Evolutionary conservation across 2,113 vertebrate species (phyloP).

Genomic region (Sitta europaea): DNA sequence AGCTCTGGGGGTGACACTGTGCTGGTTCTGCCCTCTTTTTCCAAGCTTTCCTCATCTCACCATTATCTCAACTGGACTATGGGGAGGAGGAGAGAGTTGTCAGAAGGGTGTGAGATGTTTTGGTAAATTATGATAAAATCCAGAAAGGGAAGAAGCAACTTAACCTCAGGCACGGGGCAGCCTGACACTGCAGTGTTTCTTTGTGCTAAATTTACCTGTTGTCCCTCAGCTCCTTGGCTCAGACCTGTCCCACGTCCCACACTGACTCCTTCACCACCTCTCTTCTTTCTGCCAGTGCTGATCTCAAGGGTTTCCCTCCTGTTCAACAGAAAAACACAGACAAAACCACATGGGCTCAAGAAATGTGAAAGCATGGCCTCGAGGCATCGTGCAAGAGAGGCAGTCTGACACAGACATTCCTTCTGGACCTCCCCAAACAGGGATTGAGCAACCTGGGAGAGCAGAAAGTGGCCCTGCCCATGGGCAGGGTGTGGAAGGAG

Average conservation of each 20-base stretch:
- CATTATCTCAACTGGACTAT: fast-evolving
- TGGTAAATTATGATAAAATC: neutral
- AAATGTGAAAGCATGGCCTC: neutral
- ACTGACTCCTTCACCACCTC: neutral
- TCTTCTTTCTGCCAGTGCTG: neutral
- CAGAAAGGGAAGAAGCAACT: neutral
- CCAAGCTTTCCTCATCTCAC: neutral
- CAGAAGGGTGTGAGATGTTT: neutral
- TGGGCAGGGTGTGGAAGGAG: fast-evolving
- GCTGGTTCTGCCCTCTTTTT: neutral
- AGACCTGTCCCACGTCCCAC: neutral
- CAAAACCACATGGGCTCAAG: neutral
- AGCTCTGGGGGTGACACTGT: neutral
- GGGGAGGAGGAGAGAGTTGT: neutral
- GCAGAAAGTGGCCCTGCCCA: neutral
- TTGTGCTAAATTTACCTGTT: neutral
- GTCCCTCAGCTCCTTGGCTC: neutral
- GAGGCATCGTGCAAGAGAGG: neutral
- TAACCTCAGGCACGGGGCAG: neutral
- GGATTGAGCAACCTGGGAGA: neutral
- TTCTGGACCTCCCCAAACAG: neutral
- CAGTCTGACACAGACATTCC: neutral
- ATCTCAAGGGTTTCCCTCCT: neutral
- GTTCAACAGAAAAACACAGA: neutral
- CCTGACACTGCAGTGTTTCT: neutral